A percentile compares a stretch with the other conserved stretches of the same genome.
Evolutionary conservation across 2,888 invertebrate genomes (phyloP).

Genomic region (Gymnosoma rotundatum): DNA sequence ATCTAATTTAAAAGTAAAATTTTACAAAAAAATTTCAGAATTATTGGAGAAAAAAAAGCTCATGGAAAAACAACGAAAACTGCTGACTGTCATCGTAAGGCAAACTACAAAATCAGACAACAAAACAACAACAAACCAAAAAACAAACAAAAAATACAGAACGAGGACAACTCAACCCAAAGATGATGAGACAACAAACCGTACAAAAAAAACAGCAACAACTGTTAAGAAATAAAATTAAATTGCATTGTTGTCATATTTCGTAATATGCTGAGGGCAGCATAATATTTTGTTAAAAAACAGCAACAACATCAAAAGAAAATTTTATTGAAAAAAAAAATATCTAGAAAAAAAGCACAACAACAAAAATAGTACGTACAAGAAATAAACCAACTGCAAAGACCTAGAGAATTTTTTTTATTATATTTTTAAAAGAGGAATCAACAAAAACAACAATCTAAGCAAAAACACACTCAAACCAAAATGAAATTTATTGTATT

Average conservation of each 20-base stretch:
- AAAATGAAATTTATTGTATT: neutral
- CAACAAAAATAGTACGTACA: slow-evolving; percentile 30
- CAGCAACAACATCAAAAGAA: slow-evolving; percentile 46
- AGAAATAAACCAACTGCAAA: slow-evolving; percentile 50
- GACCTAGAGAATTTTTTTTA: slow-evolving; percentile 48
- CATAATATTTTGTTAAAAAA: slow-evolving; percentile 70
- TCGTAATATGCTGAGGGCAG: slow-evolving; percentile 77
- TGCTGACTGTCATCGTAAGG: slow-evolving; percentile 59
- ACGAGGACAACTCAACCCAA: slow-evolving; percentile 68
- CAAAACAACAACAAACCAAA: slow-evolving; percentile 66
- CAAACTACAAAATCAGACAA: slow-evolving; percentile 46
- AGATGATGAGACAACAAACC: slow-evolving; percentile 66
- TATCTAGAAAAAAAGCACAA: slow-evolving; percentile 3
- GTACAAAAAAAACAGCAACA: slow-evolving; percentile 44
- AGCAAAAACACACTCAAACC: slow-evolving; percentile 22
- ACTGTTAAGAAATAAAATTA: slow-evolving; percentile 65
- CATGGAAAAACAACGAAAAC: slow-evolving; percentile 61
- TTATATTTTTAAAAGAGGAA: slow-evolving; percentile 32
- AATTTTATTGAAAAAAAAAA: slow-evolving; percentile 62
- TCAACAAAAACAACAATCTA: slow-evolving; percentile 45
- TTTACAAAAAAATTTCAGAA: neutral
- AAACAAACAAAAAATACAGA: slow-evolving; percentile 59
- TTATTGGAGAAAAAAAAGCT: slow-evolving; percentile 24
- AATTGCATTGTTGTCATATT: slow-evolving; percentile 80
- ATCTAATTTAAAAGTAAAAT: slow-evolving; percentile 46